Conservation (phyloP, 1,140 invertebrate genomes). For the Hirudo medicinalis region DNA sequence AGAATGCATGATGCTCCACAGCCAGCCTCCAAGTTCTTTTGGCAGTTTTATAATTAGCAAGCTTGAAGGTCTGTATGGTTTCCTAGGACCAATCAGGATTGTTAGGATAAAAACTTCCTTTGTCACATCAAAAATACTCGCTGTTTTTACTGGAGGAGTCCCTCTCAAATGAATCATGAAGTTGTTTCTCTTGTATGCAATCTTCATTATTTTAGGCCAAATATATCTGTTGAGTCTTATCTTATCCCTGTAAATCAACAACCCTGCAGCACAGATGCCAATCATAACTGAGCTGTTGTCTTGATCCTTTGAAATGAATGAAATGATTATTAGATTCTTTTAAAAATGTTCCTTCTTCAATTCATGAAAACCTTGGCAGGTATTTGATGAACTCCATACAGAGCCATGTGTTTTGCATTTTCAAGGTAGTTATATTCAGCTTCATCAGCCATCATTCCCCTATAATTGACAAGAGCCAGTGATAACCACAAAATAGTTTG, state of each 20-base stretch:
- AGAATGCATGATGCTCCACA: constrained; percentile 98
- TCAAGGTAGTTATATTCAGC: constrained; percentile 90
- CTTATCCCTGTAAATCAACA: constrained; percentile 86
- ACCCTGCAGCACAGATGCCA: constrained; percentile 86
- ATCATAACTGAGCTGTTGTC: constrained; percentile 89
- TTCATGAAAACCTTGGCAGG: constrained; percentile 56
- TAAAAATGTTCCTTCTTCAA: no score
- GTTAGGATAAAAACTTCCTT: not conserved
- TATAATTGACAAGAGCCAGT: constrained; percentile 36
- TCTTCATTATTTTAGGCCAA: constrained; percentile 98
- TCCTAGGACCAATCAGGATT: constrained; percentile 88
- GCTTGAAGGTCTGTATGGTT: constrained; percentile 78
- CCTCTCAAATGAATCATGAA: constrained; percentile 72
- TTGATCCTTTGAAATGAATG: constrained; percentile 52
- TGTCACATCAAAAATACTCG: no score
- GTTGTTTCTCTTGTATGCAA: constrained; percentile 94
- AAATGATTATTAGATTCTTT: not conserved
- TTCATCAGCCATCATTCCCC: constrained; percentile 85
- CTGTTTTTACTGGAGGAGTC: not conserved
- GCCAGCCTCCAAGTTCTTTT: constrained; percentile 98
- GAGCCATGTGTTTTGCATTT: constrained; percentile 91
- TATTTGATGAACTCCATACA: constrained; percentile 94
- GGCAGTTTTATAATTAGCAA: constrained; percentile 81
- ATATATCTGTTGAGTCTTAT: constrained; percentile 79
- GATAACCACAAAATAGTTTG: not conserved